These are phyloP conservation scores for Cataglyphis cursor DNA, from an alignment of 2,888 invertebrate species.

Conservation along the genomic window DNA sequence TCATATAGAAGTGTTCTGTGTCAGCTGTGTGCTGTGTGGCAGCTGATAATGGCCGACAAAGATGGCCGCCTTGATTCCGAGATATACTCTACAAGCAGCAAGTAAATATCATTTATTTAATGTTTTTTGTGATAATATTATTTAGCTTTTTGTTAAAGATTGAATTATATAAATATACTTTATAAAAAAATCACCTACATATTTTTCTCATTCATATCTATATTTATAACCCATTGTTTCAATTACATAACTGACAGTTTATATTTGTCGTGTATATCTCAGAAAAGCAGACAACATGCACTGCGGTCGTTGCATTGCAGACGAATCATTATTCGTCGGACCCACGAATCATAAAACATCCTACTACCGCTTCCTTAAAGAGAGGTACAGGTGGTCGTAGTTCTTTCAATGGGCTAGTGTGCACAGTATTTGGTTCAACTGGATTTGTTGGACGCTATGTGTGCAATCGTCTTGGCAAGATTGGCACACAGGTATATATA, in stretches of 20 bases:
- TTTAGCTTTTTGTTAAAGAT: not conserved
- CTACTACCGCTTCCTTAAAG: slow-evolving; percentile 89
- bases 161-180: not conserved
- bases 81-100: slow-evolving; percentile 68
- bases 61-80: slow-evolving; percentile 80
- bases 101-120: slow-evolving; percentile 73
- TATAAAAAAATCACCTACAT: not conserved
- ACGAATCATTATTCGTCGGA: slow-evolving; percentile 77
- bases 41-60: slow-evolving; percentile 58
- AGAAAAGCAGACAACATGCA: slow-evolving; percentile 76
- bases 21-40: no score
- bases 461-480: slow-evolving; percentile 95
- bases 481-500: slow-evolving; percentile 90
- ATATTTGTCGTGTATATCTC: slow-evolving; percentile 27
- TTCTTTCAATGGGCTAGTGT: slow-evolving; percentile 98
- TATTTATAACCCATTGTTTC: not conserved
- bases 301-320: slow-evolving; percentile 71
- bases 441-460: slow-evolving; percentile 97
- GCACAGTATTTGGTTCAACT: slow-evolving; percentile 98
- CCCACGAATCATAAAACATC: slow-evolving; percentile 79
- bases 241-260: slow-evolving; percentile 61
- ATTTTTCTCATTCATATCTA: not conserved
- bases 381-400: slow-evolving; percentile 96
- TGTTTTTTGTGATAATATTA: not conserved
- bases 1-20: no score